Conservation (phyloP, 2,113 vertebrate genomes). For the Azemiops feae region DNA sequence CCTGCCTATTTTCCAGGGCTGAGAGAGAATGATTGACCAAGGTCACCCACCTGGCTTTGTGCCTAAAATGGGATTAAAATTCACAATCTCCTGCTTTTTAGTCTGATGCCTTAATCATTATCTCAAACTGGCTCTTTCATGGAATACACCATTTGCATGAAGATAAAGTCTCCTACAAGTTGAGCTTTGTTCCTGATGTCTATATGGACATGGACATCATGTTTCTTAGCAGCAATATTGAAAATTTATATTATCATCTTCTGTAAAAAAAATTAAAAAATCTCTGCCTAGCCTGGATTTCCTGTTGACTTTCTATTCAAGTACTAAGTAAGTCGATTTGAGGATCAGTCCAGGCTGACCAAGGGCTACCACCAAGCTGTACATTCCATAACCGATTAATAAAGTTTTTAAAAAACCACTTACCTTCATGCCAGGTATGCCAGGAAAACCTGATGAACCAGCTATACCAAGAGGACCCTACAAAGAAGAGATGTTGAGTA, state of each 20-base stretch:
- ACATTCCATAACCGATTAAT: neutral
- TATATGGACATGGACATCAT: neutral
- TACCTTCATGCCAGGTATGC: constrained; percentile 91
- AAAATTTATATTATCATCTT: neutral
- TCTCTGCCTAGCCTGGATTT: neutral
- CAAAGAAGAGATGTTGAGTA: constrained; percentile 33
- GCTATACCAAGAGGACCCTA: constrained; percentile 91
- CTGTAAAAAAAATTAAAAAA: neutral
- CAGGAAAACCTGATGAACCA: constrained; percentile 92
- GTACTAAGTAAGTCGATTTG: neutral
- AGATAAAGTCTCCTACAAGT: neutral
- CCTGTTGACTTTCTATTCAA: neutral
- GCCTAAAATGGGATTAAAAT: neutral
- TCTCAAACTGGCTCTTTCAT: neutral
- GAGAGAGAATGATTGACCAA: neutral
- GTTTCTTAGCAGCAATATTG: neutral
- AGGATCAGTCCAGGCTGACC: neutral
- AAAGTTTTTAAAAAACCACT: constrained; percentile 6
- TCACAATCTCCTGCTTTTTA: neutral
- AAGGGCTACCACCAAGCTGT: neutral
- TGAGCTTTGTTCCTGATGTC: neutral
- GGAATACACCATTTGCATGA: neutral
- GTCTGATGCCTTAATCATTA: neutral
- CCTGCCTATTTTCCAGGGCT: neutral
- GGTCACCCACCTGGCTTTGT: neutral